Conservation (phyloP, 2,113 vertebrate species). For the Calonectris borealis region DNA sequence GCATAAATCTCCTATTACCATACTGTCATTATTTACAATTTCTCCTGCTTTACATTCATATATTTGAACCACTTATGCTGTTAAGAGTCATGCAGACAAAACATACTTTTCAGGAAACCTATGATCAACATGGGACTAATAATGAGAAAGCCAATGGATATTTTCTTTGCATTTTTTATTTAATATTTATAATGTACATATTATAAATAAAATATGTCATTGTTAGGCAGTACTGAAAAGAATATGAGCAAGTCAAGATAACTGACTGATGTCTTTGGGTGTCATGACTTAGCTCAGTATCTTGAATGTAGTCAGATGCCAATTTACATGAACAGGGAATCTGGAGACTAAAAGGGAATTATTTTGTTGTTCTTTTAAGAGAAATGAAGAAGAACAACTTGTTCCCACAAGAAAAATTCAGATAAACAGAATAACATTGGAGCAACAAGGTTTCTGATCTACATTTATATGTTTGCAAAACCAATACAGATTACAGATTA, state of each 20-base stretch:
- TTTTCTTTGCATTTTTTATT: not conserved
- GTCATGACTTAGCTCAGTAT: not conserved
- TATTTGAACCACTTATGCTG: not conserved
- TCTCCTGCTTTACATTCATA: not conserved
- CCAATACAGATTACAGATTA: not conserved
- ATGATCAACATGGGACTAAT: not conserved
- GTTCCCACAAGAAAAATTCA: not conserved
- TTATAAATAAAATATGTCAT: not conserved
- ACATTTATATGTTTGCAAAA: not conserved
- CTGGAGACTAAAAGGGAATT: not conserved
- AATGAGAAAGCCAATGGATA: not conserved
- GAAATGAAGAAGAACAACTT: not conserved
- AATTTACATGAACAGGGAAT: not conserved
- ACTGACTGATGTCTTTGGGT: not conserved
- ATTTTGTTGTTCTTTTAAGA: not conserved
- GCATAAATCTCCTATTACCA: not conserved
- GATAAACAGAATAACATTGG: not conserved
- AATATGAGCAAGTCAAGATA: not conserved
- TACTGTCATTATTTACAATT: not conserved
- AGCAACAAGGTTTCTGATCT: not conserved
- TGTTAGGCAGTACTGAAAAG: not conserved
- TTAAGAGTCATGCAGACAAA: not conserved
- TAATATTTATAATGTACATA: not conserved
- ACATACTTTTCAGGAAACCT: not conserved
- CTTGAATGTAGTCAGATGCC: not conserved